Base-by-base conservation (phyloP, 2,888 invertebrate species). In the Meiosimyza platycephala region DNA sequence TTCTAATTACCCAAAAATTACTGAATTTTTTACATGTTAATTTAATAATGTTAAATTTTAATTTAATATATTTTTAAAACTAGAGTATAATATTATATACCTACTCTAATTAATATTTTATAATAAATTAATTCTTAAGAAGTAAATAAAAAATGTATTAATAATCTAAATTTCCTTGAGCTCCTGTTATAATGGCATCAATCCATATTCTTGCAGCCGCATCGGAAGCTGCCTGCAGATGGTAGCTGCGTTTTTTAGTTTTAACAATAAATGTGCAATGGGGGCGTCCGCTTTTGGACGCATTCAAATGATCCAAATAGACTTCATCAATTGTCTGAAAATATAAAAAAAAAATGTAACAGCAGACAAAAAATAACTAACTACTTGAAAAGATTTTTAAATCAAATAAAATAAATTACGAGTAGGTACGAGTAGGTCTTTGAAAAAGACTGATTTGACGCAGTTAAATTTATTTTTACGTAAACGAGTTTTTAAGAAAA, bases 181-280 rank as follows among this genome's bases (percentile, higher is more conserved):
- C 87, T 78, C 87, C 87, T 18, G 87, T 87, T 78, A 87, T 87
- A 63, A 87, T 87, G 78, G 87, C 88, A 88, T 98, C 98, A 71
- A 98, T 96, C 98, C 98, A 98, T 80, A 98, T 95, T 77, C 98
- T 89, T 89, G 98, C 97, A 0, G 97, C 95, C 85, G 97, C 97
- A 9, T 97, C 93, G 1, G 95, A 95, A 0, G 97, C 96, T 11
- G 98, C 97, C 91, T 97, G 95, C 55, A 98, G 89, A 86, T 95
- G 95, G 87, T 96, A 98, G 67, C 93, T 91, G 71, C 97, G 90
- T 79, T 96, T 95, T 77, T 94, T 91, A 0, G 98, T 97, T 88
- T 98, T 98, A 73, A 98, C 94, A 81, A 97, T 95, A 86, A 98
- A 98, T 3, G 97, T 98, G 75, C 96, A 91, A 74, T 95, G 93